A percentile compares a stretch with the other conserved stretches of the same genome.
Evolutionary conservation across 2,113 vertebrate species (phyloP).

Genomic region (Gulo gulo): DNA sequence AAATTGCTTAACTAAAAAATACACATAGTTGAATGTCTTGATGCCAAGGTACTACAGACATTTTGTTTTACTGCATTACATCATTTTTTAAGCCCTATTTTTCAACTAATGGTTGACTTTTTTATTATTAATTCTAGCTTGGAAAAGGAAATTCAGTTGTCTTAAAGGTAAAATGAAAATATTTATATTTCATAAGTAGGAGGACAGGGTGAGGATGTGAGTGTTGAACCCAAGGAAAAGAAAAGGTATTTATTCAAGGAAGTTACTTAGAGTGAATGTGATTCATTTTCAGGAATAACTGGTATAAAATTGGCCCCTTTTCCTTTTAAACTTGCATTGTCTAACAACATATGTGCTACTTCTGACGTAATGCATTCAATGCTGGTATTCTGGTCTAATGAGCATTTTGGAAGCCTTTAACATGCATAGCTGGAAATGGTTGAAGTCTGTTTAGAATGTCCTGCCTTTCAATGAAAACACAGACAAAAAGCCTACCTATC

Average conservation of each 20-base stretch:
- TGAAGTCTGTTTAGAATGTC: neutral
- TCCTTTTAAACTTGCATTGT: neutral
- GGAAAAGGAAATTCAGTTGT: neutral
- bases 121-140: conserved; percentile 16
- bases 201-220: neutral
- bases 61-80: neutral
- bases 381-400: neutral
- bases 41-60: neutral
- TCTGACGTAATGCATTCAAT: neutral
- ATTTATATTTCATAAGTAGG: neutral
- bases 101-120: neutral
- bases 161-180: conserved; percentile 47
- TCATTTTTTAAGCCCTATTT: neutral
- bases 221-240: neutral
- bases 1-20: neutral
- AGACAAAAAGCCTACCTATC: neutral
- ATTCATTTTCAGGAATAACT: neutral
- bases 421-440: neutral
- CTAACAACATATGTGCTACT: neutral
- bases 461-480: neutral
- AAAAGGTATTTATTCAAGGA: neutral
- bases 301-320: neutral
- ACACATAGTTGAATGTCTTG: neutral
- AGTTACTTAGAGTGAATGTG: neutral
- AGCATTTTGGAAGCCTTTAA: neutral